A percentile compares a stretch with the other conserved stretches of the same genome.
These are phyloP conservation scores for Palythoa grandiflora DNA, from an alignment of 92 coral and sea anemone species.

Conservation along the genomic window DNA sequence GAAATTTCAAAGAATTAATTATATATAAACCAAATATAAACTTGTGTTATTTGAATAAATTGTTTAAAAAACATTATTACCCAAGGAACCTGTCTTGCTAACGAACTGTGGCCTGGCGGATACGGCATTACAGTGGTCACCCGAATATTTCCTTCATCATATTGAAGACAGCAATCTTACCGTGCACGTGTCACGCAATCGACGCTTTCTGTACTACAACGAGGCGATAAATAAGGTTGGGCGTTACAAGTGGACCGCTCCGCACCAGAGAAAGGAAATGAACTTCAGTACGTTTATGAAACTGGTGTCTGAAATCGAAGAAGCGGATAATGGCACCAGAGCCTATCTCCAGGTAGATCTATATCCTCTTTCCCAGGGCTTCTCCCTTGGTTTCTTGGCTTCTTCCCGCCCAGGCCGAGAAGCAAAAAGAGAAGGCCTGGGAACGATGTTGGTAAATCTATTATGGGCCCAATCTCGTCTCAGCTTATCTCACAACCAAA, in stretches of 20 bases:
- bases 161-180: conserved; percentile 53
- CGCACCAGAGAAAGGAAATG: conserved; percentile 55
- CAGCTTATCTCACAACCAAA: no score
- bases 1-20: no score
- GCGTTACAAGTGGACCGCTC: conserved; percentile 61
- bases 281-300: conserved; percentile 48
- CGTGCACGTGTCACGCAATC: conserved; percentile 57
- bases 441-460: no score
- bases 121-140: conserved; percentile 59
- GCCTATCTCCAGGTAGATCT: conserved; percentile 23
- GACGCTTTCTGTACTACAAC: conserved; percentile 65
- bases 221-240: conserved; percentile 32
- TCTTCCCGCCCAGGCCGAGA: no score
- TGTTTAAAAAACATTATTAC: no score
- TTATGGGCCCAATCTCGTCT: no score
- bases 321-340: conserved; percentile 55
- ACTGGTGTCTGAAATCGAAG: conserved; percentile 27
- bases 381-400: no score
- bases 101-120: conserved; percentile 66
- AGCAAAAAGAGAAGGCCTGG: no score
- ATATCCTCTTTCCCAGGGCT: no score
- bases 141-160: conserved; percentile 59
- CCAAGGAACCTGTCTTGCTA: conserved; percentile 57
- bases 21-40: no score
- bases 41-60: no score